Base-by-base conservation (phyloP, 2,797 vertebrate genomes). In the Megalops cyprinoides region DNA sequence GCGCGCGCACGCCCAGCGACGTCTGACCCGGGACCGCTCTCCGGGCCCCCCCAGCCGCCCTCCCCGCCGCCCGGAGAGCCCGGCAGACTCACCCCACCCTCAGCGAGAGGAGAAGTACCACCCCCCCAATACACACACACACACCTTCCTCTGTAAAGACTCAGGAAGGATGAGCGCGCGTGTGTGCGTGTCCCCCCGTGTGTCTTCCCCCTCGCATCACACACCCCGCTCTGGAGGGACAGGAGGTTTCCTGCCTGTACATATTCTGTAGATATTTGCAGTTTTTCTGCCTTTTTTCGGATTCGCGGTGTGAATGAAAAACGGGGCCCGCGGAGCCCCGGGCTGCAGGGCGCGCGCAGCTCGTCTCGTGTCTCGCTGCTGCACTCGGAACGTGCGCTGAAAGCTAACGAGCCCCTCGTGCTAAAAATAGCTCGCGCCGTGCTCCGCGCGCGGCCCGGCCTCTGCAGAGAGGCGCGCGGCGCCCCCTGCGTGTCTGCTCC, bases 1-100 rank as follows among this genome's bases (percentile, higher is more conserved):
- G 98, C 78, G 97, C 96, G 0, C 93, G 97, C 91, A 98, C 97
- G 15, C 98, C 98, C 28, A 99, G 98, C 46, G 97, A 99, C 9
- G 98, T 99, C 90, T 99, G 95, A 97, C 79, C 55, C 82, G 53
- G 84, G 83, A 85, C 88, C 83, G n/a, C n/a, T n/a, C n/a, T n/a
- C n/a, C n/a, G n/a, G n/a, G n/a, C n/a, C n/a, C n/a, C n/a, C n/a
- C n/a, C n/a, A n/a, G 76, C 83, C 34, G 73, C 71, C 56, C 44
- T 53, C 88, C 86, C 79, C 86, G 87, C 87, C 84, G 82, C 85
- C 79, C 37, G 34, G 86, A 75, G 85, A 86, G 65, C 80, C 23
- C 46, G 78, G 84, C 77, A 37, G 87, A 81, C 87, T 79, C 49
- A 81, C 84, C 86, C 86, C 88, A 88, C 79, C 74, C 76, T 85